Evolutionary conservation across 2,888 invertebrate genomes (phyloP), one percentile per base, ranked within the genome.

Genomic region (Netelia virgata): DNA sequence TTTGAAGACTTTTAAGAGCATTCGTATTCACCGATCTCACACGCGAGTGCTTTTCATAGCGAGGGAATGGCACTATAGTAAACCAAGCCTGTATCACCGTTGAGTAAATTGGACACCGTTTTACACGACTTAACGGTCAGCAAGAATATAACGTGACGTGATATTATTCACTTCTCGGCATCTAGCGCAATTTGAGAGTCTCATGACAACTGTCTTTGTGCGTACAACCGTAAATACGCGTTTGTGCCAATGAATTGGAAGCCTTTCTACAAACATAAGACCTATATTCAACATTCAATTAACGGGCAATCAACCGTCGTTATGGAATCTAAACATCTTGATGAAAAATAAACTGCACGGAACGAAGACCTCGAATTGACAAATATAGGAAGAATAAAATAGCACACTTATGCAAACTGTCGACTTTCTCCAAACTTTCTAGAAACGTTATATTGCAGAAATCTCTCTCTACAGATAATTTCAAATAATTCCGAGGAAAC

Each of bases 101-200:
- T 82, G 74, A 84, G 84, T 78, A 85, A 85, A 86, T 87, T 84
- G 82, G 80, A 76, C 82, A 82, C 73, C 86, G 81, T 86, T 85
- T 85, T 83, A 74, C 72, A 81, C 76, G 85, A 83, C 79, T 85
- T 79, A 83, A 85, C 75, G 28, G 20, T 57, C 43, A 53, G 59
- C 53, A 74, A 70, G 63, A 78, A 75, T 69, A 55, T 68, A 69
- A 43, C 80, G 66, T 47, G 64, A 63, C 77, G 82, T 82, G 79
- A 79, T 82, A 92, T 92, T 92, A 92, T 92, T 92, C 92, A 92
- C 90, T 92, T 92, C 88, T 83, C 86, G 47, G 69, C 87, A 88
- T 90, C 88, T 88, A 88, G 88, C 84, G 86, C 86, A 88, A 89
- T 90, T 89, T 88, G 82, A 78, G 64, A 64, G 41, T 18, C 47